phyloP scores from a whole-genome alignment of 2,888 invertebrate species.

The Ctena decussata region DNA sequence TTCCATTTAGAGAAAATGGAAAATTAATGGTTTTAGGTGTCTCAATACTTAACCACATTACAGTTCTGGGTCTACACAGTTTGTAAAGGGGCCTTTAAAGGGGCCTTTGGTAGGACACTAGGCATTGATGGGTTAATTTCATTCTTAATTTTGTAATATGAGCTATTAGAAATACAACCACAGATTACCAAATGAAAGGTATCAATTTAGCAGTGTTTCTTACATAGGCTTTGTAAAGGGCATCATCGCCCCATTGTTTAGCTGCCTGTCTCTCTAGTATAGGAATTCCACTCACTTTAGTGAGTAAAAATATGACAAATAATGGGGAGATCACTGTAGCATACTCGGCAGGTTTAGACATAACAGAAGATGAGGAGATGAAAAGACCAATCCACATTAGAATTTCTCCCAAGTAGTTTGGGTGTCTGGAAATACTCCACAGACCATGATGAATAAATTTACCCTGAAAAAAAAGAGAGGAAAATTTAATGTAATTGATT shows the following conservation, averaged over 20 bases:
- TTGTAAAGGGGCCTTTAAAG: too few species aligned
- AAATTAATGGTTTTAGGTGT: too few species aligned
- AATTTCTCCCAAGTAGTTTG: constrained; percentile 86
- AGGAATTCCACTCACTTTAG: constrained; percentile 86
- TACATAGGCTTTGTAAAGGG: constrained; percentile 84
- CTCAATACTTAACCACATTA: too few species aligned
- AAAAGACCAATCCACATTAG: constrained; percentile 85
- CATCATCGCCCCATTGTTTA: constrained; percentile 84
- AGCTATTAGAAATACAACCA: too few species aligned
- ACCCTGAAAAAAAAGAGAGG: constrained; percentile 75
- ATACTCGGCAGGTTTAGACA: constrained; percentile 75
- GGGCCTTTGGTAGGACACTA: too few species aligned
- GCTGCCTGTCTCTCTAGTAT: constrained; percentile 82
- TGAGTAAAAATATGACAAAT: constrained; percentile 85
- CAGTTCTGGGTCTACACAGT: too few species aligned
- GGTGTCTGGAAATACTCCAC: constrained; percentile 84
- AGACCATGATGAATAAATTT: constrained; percentile 83
- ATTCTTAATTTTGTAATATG: too few species aligned
- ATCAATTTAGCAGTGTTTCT: constrained; percentile 85
- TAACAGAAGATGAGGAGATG: constrained; percentile 75
- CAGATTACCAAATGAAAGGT: constrained; percentile 84
- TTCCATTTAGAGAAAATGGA: too few species aligned
- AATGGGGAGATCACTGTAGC: constrained; percentile 84
- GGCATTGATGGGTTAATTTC: too few species aligned
- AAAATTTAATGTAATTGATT: too few species aligned